Conservation (phyloP, 2,113 vertebrate genomes). For the Antechinus stuartii region DNA sequence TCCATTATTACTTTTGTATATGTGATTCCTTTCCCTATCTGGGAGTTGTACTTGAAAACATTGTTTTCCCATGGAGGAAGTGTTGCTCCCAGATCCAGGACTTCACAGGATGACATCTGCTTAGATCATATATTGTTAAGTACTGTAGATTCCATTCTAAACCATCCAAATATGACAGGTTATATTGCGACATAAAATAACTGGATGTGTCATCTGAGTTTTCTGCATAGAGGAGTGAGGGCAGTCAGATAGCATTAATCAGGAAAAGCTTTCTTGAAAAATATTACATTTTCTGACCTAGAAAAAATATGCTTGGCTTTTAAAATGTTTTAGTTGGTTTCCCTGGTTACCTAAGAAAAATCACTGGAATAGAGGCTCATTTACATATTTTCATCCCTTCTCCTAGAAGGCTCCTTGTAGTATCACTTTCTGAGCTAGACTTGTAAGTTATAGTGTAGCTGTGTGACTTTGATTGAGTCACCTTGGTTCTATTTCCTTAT, state of each 20-base stretch:
- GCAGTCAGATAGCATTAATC: not conserved
- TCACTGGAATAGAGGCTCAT: not conserved
- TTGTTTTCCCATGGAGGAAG: not conserved
- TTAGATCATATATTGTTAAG: not conserved
- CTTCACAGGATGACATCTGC: not conserved
- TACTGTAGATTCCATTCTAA: not conserved
- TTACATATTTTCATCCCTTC: not conserved
- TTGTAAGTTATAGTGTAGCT: not conserved
- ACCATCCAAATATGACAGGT: not conserved
- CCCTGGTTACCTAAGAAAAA: slow-evolving; percentile 6
- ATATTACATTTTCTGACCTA: not conserved
- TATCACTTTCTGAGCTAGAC: not conserved
- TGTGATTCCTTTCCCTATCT: not conserved
- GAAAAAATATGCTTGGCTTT: not conserved
- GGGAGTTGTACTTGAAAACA: not conserved
- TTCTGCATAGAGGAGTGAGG: not conserved
- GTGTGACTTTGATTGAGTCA: not conserved
- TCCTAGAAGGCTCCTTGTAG: not conserved
- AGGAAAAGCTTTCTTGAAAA: not conserved
- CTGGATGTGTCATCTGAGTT: not conserved
- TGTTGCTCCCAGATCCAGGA: not conserved
- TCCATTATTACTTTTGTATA: not conserved
- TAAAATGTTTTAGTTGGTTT: not conserved
- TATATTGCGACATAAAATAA: not conserved
- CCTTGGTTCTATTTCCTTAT: not conserved